Percentiles rank a stretch among this genome's conserved stretches.
phyloP scores from a whole-genome alignment of 2,888 invertebrate genomes.

The Callimorpha dominula region DNA sequence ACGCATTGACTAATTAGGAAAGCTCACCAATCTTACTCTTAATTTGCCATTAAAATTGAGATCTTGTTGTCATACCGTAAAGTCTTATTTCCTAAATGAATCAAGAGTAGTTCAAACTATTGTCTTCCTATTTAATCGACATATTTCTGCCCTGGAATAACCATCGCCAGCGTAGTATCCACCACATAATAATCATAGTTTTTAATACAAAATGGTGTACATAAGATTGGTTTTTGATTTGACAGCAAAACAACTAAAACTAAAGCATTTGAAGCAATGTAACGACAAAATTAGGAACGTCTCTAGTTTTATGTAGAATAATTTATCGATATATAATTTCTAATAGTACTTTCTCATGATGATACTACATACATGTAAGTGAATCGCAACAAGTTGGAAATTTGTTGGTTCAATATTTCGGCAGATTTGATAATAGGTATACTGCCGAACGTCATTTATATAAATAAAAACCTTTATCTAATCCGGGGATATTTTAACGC shows the following conservation, averaged over 20 bases:
- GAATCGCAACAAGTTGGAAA: no score
- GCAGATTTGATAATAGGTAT: background rate
- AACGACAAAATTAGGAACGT: background rate
- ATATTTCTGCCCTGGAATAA: background rate
- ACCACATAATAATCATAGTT: background rate
- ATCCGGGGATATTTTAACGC: background rate
- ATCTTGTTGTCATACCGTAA: background rate
- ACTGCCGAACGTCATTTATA: background rate
- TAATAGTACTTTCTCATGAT: no score
- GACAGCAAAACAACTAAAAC: background rate
- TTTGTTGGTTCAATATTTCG: background rate
- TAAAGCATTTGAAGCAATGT: background rate
- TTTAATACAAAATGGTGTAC: background rate
- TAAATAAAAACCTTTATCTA: background rate
- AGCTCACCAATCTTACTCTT: background rate
- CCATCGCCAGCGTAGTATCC: background rate
- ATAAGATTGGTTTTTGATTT: background rate
- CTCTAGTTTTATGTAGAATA: background rate
- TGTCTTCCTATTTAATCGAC: background rate
- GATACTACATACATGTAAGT: no score
- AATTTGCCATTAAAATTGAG: constrained; percentile 15
- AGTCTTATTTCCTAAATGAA: background rate
- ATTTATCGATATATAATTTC: background rate
- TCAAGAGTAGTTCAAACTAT: background rate
- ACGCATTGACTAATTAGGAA: constrained; percentile 21